Conservation (phyloP, 1,140 invertebrate species). For the Arion vulgaris region DNA sequence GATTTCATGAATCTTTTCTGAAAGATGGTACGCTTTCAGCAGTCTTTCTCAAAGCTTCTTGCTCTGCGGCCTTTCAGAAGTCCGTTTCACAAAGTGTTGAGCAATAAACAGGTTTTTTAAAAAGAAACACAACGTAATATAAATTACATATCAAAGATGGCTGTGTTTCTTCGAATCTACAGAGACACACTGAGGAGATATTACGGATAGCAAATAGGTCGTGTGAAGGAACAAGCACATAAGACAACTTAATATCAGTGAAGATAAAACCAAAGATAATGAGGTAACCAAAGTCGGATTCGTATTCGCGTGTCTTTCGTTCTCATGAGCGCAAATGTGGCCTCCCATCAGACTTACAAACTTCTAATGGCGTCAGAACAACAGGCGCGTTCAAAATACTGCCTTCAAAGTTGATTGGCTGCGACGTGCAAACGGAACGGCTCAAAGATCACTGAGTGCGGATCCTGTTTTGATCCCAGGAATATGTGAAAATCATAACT, state of each 20-base stretch:
- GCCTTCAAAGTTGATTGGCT: background rate
- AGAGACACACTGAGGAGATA: too few species aligned
- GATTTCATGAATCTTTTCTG: too few species aligned
- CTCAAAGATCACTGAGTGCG: background rate
- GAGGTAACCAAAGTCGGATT: background rate
- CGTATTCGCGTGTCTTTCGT: background rate
- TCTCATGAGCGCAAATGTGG: background rate
- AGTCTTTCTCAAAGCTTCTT: too few species aligned
- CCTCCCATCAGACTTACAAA: background rate
- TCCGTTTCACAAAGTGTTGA: too few species aligned
- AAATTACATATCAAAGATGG: too few species aligned
- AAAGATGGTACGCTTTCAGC: too few species aligned
- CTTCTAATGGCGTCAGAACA: background rate
- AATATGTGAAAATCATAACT: constrained; percentile 13
- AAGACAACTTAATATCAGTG: background rate
- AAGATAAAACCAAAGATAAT: constrained; percentile 6
- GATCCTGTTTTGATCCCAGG: background rate
- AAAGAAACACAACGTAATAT: too few species aligned
- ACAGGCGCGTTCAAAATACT: constrained; percentile 1
- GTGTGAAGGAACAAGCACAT: background rate
- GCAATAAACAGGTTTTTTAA: too few species aligned
- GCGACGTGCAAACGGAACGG: constrained; percentile 10
- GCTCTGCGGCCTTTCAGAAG: too few species aligned
- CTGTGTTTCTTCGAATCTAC: too few species aligned
- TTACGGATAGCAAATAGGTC: background rate